A percentile compares a stretch with the other conserved stretches of the same genome.
phyloP scores from a whole-genome alignment of 1,140 invertebrate genomes.

The Kradibia gibbosae region DNA sequence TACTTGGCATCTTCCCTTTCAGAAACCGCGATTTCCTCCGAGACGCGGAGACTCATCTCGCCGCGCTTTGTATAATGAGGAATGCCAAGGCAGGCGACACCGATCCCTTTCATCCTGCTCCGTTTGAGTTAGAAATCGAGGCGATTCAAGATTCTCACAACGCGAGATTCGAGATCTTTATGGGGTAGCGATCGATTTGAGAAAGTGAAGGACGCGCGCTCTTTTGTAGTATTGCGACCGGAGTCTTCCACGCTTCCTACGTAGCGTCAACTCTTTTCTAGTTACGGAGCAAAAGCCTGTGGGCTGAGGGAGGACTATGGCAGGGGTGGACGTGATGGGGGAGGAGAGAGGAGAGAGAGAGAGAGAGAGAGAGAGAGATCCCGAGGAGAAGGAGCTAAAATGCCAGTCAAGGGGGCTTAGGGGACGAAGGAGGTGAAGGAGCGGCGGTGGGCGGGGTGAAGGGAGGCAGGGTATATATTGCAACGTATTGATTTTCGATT shows the following conservation, averaged over 20 bases:
- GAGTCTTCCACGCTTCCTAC: neutral
- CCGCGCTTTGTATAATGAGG: neutral
- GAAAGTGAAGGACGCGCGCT: constrained; percentile 16
- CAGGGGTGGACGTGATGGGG: no score
- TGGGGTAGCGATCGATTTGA: neutral
- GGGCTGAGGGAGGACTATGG: no score
- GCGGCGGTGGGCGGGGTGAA: neutral
- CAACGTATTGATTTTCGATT: constrained; percentile 50
- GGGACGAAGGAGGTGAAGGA: constrained; percentile 11
- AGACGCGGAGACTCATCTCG: neutral
- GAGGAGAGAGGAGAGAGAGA: neutral
- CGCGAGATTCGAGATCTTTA: neutral
- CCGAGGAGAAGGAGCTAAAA: no score
- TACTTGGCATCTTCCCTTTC: constrained; percentile 1
- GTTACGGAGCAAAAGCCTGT: neutral
- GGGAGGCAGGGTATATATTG: neutral
- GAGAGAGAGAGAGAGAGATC: neutral
- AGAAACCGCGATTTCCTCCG: neutral
- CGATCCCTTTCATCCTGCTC: neutral
- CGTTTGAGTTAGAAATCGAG: neutral
- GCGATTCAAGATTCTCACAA: neutral
- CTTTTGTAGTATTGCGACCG: neutral
- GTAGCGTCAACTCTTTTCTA: neutral
- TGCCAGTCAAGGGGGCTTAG: no score
- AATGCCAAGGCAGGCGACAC: constrained; percentile 8